Conservation (phyloP, 2,888 invertebrate species). For the Netelia fuscicornis region DNA sequence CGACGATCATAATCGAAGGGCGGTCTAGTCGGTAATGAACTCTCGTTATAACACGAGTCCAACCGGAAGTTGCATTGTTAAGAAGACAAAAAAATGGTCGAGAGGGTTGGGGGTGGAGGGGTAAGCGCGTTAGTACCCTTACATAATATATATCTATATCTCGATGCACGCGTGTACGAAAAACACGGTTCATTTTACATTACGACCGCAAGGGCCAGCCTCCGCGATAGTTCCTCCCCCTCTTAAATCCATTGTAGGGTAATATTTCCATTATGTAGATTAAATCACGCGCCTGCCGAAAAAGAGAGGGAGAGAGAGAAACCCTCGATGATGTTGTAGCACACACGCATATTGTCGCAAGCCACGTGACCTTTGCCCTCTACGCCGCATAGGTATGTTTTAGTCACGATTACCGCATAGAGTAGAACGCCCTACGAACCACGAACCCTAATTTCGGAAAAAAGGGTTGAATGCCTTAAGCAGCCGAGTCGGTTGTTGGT, state of each 20-base stretch:
- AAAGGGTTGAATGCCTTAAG: constrained; percentile 60
- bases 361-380: constrained; percentile 58
- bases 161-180: constrained; percentile 1
- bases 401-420: constrained; percentile 6
- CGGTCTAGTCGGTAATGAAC: constrained; percentile 55
- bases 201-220: constrained; percentile 56
- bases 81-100: constrained; percentile 22
- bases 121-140: constrained; percentile 29
- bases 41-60: constrained; percentile 28
- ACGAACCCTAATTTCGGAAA: constrained; percentile 73
- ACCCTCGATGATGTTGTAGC: neutral
- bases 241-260: constrained; percentile 58
- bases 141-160: constrained; percentile 1
- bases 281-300: constrained; percentile 51
- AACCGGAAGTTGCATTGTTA: constrained; percentile 61
- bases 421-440: constrained; percentile 48
- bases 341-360: constrained; percentile 46
- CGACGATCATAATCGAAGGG: constrained; percentile 56
- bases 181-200: constrained; percentile 66
- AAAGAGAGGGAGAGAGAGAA: neutral
- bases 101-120: constrained; percentile 42
- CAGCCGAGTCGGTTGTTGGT: neutral
- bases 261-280: constrained; percentile 71
- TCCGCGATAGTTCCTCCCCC: constrained; percentile 57
- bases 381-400: constrained; percentile 19